phyloP scores from a whole-genome alignment of 2,888 invertebrate genomes.

The Napeogenes sylphis region DNA sequence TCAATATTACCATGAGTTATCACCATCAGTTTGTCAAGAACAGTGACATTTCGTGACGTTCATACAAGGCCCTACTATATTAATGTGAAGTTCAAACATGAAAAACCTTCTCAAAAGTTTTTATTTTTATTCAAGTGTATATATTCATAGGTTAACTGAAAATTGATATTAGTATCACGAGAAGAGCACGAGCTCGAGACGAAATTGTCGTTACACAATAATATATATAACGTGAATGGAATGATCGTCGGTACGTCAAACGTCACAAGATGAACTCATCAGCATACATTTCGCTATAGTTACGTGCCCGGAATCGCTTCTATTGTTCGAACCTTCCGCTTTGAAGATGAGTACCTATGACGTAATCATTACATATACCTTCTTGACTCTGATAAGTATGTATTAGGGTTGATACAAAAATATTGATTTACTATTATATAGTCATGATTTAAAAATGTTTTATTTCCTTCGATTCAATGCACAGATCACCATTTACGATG shows the following conservation, averaged over 20 bases:
- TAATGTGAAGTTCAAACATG: no score
- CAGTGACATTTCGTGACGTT: no score
- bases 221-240: background rate
- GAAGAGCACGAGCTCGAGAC: background rate
- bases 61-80: no score
- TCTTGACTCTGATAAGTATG: conserved; percentile 4
- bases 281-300: conserved; percentile 24
- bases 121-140: no score
- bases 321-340: conserved; percentile 31
- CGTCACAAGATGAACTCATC: conserved; percentile 22
- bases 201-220: background rate
- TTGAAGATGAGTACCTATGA: conserved; percentile 25
- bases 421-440: background rate
- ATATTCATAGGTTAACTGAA: background rate
- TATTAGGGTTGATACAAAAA: conserved; percentile 18
- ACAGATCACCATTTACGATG: no score
- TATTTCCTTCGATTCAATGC: no score
- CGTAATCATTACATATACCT: conserved; percentile 25
- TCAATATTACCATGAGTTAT: no score
- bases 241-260: conserved; percentile 10
- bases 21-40: no score
- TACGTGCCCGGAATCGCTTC: conserved; percentile 34
- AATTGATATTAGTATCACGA: background rate
- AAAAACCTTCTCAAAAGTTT: no score
- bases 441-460: no score